phyloP scores from a whole-genome alignment of 1,140 invertebrate genomes.

The Cryptotermes secundus region DNA sequence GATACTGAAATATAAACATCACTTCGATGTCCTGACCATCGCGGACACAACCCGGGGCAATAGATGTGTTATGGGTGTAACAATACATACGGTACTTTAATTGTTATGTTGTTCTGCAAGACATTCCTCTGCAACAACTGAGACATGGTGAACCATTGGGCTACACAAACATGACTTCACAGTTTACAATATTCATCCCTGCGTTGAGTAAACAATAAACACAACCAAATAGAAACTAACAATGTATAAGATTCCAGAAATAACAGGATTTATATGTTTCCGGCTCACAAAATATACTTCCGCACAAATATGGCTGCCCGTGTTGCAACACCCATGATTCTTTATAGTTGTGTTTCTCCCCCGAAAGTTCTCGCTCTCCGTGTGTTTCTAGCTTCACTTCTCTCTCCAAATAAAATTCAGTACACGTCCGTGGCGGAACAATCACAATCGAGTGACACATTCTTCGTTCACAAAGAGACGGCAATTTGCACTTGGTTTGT shows the following conservation, averaged over 20 bases:
- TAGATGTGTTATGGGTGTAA: no score
- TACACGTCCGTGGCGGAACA: slow-evolving; percentile 27
- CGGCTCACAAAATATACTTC: not conserved
- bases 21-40: no score
- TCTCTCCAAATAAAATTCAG: slow-evolving; percentile 10
- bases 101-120: no score
- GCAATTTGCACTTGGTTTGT: slow-evolving; percentile 29
- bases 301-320: not conserved
- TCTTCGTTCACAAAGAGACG: slow-evolving; percentile 29
- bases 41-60: no score
- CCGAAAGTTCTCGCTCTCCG: not conserved
- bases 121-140: no score
- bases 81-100: no score
- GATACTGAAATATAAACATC: no score
- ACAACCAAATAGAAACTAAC: not conserved
- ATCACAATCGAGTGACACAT: slow-evolving; percentile 26
- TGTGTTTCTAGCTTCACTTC: not conserved
- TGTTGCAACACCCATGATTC: no score
- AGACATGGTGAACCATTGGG: no score
- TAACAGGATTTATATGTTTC: not conserved
- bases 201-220: not conserved
- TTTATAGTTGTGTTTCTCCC: not conserved
- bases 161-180: no score
- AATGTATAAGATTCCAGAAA: not conserved
- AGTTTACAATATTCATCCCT: no score